Base-by-base conservation (phyloP, 2,888 invertebrate species). In the Stegana nigrithorax region DNA sequence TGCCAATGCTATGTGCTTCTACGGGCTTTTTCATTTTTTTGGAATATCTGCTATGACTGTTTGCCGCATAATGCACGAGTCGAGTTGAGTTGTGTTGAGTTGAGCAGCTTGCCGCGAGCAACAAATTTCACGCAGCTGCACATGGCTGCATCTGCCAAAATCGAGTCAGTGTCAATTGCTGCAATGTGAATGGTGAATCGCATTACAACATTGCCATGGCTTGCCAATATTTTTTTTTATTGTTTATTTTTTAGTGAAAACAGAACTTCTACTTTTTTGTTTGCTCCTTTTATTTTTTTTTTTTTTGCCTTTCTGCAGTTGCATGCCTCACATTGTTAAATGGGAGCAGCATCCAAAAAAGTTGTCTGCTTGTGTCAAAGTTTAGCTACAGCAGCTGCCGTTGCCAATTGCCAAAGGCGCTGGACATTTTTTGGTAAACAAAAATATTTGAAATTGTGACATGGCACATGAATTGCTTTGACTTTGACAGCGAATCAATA, bases 91-190 rank as follows among this genome's bases (percentile, higher is more conserved):
- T 44, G 44, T 17, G 4, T 32, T 32, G 8, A 32, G 32, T n/a
- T 32, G n/a, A 32, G 32, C 32, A n/a, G 29, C 10, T 21, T 1
- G 23, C 53, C 36, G 36, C 36, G 21, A 21, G 53, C 53, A 21
- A 32, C 32, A 55, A 55, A 32, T 23, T 55, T 39, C 36, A 32
- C n/a, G 21, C 36, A 47, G 26, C 26, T 7, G 26, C 12, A 3
- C 14, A 39, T 12, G 47, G 8, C 10, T 3, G 29, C 27, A 53
- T 17, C 19, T 55, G 10, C n/a, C 21, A 36, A 32, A 51, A 55
- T 55, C 53, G 21, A 36, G 36, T 55, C 53, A 55, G 53, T 55
- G 36, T 55, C 53, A 55, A 55, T 55, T 36, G 53, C 21, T 55
- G 53, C 53, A 32, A 36, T 55, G 32, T 23, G n/a, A 55, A 10